Percentiles rank a stretch among this genome's conserved stretches.
Evolutionary conservation across 2,113 vertebrate genomes (phyloP).

Genomic region (Glaucidium brasilianum): DNA sequence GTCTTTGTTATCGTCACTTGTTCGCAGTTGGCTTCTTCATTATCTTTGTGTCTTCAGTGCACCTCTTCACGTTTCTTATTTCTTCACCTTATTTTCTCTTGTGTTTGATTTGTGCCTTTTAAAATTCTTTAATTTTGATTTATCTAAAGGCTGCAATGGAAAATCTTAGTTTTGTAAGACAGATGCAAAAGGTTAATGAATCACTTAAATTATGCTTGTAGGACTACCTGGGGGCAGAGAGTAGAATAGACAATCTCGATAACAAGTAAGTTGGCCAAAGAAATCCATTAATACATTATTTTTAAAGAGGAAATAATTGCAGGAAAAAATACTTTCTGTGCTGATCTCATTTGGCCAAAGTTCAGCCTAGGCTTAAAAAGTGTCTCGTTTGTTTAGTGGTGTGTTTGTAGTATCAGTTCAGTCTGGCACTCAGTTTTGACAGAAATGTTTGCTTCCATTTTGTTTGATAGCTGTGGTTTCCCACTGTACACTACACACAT

Average conservation of each 20-base stretch:
- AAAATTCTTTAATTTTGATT: background rate
- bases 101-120: background rate
- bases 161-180: background rate
- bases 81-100: background rate
- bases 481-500: too few relatives aligned
- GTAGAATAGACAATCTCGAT: background rate
- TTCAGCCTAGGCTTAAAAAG: background rate
- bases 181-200: background rate
- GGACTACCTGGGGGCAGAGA: background rate
- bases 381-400: background rate
- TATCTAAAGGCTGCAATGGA: background rate
- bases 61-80: background rate
- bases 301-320: background rate
- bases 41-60: background rate
- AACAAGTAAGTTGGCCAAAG: background rate
- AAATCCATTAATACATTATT: background rate
- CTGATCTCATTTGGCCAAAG: background rate
- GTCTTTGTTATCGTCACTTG: background rate
- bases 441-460: background rate
- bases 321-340: background rate
- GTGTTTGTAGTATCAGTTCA: background rate
- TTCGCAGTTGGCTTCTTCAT: background rate
- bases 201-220: background rate
- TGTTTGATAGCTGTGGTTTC: background rate
- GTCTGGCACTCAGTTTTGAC: background rate